Evolutionary conservation across 2,888 invertebrate species (phyloP), one percentile per base, ranked within the genome.

Genomic region (Athalia cordata): DNA sequence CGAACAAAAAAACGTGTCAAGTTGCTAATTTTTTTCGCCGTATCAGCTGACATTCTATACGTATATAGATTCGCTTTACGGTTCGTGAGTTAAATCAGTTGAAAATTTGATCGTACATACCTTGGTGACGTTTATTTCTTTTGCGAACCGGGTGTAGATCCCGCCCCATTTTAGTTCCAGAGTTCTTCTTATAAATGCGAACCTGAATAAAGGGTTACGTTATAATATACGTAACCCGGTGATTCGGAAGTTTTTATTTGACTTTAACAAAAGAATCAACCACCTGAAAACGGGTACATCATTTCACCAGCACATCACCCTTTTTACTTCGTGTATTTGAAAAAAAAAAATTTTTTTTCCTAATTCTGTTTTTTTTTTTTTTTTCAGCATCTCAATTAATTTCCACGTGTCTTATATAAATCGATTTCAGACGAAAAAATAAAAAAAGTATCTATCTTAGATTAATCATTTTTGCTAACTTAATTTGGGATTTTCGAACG

Each of bases 61-160:
- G 4, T 52, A 52, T 11, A 45, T 50, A 50, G 68, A 52, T n/a
- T 68, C 68, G 68, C 68, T 68, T 68, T 52, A 68, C 68, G 68
- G 52, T 52, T 68, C 52, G 68, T 68, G 15, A 68, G 55, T 68
- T 52, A 68, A 68, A 68, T 68, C 55, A 72, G 59, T 72, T 72
- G 70, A 72, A 59, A 72, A 72, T 45, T 72, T 72, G n/a, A 72
- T 47, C 59, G 55, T 55, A 55, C 47, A 15, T 72, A 59, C 70
- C 70, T 59, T 11, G 29, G 70, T 72, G 70, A 72, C 70, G 70
- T 72, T 72, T 59, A 72, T 72, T 72, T 72, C 59, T 45, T 72
- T 47, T 8, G n/a, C 70, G 57, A 72, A 13, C 70, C 59, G 68
- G 68, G 43, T 55, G 29, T 29, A 29, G 68, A 68, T 68, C 68